Evolutionary conservation across 1,140 invertebrate genomes (phyloP), one percentile per base, ranked within the genome.

Genomic region (Drosophila sucinea): DNA sequence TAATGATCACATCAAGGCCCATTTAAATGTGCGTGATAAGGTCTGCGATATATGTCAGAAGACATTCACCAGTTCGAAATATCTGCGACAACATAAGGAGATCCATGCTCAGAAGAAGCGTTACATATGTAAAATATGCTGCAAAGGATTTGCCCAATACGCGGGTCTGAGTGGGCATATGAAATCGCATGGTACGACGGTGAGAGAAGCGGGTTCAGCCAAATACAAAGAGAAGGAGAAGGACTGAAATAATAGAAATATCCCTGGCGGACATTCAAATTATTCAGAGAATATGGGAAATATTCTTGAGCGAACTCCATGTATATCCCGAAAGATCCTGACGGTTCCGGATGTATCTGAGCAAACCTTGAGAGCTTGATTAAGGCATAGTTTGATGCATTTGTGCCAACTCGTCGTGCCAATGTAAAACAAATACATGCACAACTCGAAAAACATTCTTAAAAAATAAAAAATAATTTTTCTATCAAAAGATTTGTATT

Each of bases 61-160:
- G 58, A 62, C 55, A 1, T 85, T 84, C 27, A 85, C 77, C 10
- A 80, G 73, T 23, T 57, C 70, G 33, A 78, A 73, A 54, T 71
- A 81, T 40, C 44, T 85, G 29, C 54, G 64, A 1, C 78, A 80
- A n/a, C 82, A 86, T 57, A 85, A 78, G 56, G 68, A 81, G 54
- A 73, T 85, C 11, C 82, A 85, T 32, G 56, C 66, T 1, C 25
- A 51, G 7, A 40, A 75, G 38, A 80, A 83, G 27, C 75, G 69
- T 0, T 80, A 85, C 29, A 40, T 64, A 35, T 86, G 83, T 73
- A 85, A 84, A 82, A 89, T 72, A 7, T 85, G 81, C 23, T 55
- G 55, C 40, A 85, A 84, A 40, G 35, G 56, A 10, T 85, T 84
- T 25, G 67, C 71, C 6, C 78, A 81, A 40, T 64, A 81, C 32